These are phyloP conservation scores for Bimastos eiseni DNA, from an alignment of 2,888 invertebrate genomes.

Conservation along the genomic window DNA sequence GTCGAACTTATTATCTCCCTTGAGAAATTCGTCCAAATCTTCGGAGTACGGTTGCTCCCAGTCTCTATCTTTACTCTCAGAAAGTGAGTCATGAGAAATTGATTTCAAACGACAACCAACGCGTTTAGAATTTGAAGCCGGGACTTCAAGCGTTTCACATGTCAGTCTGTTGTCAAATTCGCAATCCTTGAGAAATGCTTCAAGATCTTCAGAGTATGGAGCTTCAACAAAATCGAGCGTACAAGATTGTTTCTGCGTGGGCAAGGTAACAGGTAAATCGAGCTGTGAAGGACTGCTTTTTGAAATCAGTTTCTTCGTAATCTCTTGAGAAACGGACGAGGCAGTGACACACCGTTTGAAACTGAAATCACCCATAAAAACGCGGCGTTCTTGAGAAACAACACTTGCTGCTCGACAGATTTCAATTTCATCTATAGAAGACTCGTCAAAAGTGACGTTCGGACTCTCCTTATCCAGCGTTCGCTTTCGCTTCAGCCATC, in stretches of 20 bases:
- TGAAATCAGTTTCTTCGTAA: not conserved
- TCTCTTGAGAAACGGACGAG: not conserved
- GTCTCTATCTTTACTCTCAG: not conserved
- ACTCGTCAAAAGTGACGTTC: not conserved
- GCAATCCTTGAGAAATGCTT: not conserved
- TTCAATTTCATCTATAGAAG: not conserved
- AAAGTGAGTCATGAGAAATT: not conserved
- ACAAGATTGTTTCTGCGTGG: not conserved
- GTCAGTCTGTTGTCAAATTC: not conserved
- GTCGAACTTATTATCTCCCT: not conserved
- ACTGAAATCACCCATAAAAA: not conserved
- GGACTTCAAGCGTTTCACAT: not conserved
- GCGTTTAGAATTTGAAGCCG: not conserved
- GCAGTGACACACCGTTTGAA: not conserved
- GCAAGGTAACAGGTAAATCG: not conserved
- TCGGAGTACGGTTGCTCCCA: not conserved
- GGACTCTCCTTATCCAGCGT: not conserved
- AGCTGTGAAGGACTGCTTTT: not conserved
- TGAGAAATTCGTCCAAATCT: constrained; percentile 17
- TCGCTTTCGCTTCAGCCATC: not conserved
- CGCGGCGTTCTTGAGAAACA: not conserved
- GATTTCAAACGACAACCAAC: not conserved
- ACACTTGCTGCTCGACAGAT: not conserved
- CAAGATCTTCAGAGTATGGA: not conserved
- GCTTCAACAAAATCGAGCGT: not conserved